Evolutionary conservation across 2,113 vertebrate genomes (phyloP).

Genomic region (Scortum barcoo): DNA sequence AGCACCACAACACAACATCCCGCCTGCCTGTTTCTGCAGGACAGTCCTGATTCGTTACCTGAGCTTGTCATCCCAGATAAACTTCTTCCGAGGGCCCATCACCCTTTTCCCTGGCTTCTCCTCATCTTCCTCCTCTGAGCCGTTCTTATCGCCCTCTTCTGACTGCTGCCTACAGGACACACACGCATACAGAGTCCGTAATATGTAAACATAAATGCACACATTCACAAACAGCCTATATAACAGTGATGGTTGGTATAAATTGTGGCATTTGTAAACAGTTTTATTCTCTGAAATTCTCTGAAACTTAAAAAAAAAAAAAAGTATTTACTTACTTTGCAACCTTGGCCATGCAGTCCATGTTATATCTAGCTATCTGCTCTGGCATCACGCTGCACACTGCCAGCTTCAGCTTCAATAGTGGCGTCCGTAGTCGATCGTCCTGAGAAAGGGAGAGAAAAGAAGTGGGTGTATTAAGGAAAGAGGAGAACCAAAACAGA

Average conservation of each 20-base stretch:
- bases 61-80: conserved; percentile 96
- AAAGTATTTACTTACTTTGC: conserved; percentile 84
- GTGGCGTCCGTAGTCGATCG: conserved; percentile 91
- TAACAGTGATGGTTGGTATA: neutral
- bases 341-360: conserved; percentile 97
- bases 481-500: neutral
- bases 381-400: conserved; percentile 96
- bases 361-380: conserved; percentile 94
- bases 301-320: neutral
- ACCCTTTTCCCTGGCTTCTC: conserved; percentile 97
- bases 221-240: conserved; percentile 15
- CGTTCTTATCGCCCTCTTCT: conserved; percentile 94
- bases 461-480: neutral
- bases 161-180: conserved; percentile 87
- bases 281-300: neutral
- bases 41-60: conserved; percentile 81
- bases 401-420: conserved; percentile 94
- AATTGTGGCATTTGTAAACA: neutral
- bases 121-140: conserved; percentile 97
- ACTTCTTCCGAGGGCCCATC: conserved; percentile 97
- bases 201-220: neutral
- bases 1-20: conserved; percentile 4
- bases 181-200: conserved; percentile 2
- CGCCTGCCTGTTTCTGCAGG: neutral
- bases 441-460: conserved; percentile 83